Evolutionary conservation across 2,888 invertebrate species (phyloP).

Genomic region (Campoplex nolae): DNA sequence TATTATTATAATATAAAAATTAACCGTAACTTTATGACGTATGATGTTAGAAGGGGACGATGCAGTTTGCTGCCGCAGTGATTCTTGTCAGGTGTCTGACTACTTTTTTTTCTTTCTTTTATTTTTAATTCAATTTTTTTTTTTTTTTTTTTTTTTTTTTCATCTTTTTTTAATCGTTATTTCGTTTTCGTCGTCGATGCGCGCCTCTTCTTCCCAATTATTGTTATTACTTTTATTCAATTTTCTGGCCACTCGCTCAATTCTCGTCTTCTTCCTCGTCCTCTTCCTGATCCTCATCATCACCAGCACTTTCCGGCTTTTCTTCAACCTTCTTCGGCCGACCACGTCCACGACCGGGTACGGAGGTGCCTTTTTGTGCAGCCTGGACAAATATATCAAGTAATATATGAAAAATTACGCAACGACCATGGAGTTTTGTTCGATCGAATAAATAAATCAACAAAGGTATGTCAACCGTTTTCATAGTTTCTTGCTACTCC

Average conservation of each 20-base stretch:
- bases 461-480: neutral
- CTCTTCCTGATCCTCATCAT: conserved; percentile 83
- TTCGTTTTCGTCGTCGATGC: conserved; percentile 60
- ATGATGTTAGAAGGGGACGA: conserved; percentile 47
- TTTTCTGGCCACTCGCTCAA: conserved; percentile 70
- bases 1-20: conserved; percentile 63
- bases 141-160: conserved; percentile 19
- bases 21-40: conserved; percentile 64
- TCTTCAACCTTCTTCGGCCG: conserved; percentile 83
- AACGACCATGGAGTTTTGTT: neutral
- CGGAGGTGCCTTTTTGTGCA: conserved; percentile 76
- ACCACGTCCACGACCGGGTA: conserved; percentile 81
- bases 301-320: conserved; percentile 83
- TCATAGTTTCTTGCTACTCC: neutral
- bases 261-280: conserved; percentile 83
- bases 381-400: conserved; percentile 71
- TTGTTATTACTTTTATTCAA: conserved; percentile 61
- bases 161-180: neutral
- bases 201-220: conserved; percentile 60
- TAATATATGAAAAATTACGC: neutral
- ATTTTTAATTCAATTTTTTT: conserved; percentile 8
- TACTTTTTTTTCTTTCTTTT: conserved; percentile 35
- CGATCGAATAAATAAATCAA: neutral
- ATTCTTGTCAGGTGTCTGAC: conserved; percentile 30
- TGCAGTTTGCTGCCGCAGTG: conserved; percentile 49